Conservation (phyloP, 2,888 invertebrate genomes). For the Malacosoma neustria region DNA sequence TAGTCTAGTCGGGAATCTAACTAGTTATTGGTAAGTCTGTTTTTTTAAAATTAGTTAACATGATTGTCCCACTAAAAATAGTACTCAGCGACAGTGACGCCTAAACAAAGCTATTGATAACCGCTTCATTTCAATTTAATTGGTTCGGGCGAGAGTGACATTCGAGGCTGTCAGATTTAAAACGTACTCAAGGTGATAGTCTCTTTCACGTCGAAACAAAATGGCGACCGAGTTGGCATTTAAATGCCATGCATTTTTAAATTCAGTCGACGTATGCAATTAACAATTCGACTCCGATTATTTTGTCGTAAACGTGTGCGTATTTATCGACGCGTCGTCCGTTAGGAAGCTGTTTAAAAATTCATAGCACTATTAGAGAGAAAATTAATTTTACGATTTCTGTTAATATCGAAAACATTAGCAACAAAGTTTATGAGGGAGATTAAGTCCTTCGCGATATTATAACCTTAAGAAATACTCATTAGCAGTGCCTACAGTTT, state of each 20-base stretch:
- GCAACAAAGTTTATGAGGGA: constrained; percentile 40
- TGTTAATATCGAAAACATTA: constrained; percentile 40
- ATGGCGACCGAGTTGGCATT: constrained; percentile 69
- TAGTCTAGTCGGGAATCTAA: too few species aligned
- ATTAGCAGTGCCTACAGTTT: neutral
- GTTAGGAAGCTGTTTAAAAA: constrained; percentile 50
- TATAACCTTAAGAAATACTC: constrained; percentile 9
- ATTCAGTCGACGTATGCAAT: constrained; percentile 64
- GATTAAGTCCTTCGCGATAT: constrained; percentile 14
- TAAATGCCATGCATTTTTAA: constrained; percentile 74
- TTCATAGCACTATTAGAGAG: constrained; percentile 37
- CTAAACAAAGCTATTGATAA: constrained; percentile 39
- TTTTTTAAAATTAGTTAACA: too few species aligned
- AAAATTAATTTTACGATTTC: constrained; percentile 47
- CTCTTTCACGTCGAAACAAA: constrained; percentile 62
- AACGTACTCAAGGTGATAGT: constrained; percentile 70
- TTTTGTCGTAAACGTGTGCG: constrained; percentile 58
- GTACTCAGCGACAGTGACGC: constrained; percentile 9
- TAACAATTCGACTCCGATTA: constrained; percentile 65
- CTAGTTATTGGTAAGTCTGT: too few species aligned
- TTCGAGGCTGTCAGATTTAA: constrained; percentile 73
- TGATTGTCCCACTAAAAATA: too few species aligned
- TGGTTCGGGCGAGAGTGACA: constrained; percentile 62
- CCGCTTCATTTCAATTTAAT: constrained; percentile 51
- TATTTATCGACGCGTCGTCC: constrained; percentile 33